Evolutionary conservation across 2,888 invertebrate genomes (phyloP).

Genomic region (Glaucopsyche alexis): DNA sequence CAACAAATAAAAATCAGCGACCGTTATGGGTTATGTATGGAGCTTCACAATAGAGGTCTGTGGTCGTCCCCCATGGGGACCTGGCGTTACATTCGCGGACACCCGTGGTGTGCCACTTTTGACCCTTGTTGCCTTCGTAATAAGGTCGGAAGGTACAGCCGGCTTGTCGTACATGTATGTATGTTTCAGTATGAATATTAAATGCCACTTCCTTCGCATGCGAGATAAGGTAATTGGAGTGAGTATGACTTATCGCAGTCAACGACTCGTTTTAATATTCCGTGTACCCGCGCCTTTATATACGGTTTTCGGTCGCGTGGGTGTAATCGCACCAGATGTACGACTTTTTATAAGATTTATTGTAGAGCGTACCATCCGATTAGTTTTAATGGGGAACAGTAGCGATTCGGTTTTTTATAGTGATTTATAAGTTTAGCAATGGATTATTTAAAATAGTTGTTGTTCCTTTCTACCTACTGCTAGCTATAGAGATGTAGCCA

Average conservation of each 20-base stretch:
- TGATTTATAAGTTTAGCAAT: too few relatives aligned
- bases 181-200: slow-evolving; percentile 1
- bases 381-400: neutral
- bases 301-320: neutral
- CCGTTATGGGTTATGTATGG: neutral
- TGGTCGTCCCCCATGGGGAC: neutral
- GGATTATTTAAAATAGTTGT: too few relatives aligned
- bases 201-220: neutral
- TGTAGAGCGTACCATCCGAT: neutral
- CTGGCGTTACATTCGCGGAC: neutral
- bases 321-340: neutral
- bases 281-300: neutral
- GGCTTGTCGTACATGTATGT: neutral
- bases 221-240: neutral
- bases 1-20: neutral
- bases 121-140: neutral
- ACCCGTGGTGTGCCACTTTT: neutral
- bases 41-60: neutral
- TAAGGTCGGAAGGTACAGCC: neutral
- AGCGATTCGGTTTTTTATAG: too few relatives aligned
- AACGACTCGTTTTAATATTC: slow-evolving; percentile 6
- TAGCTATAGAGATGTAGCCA: too few relatives aligned
- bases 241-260: neutral
- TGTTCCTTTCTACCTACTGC: too few relatives aligned
- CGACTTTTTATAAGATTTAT: neutral